These are phyloP conservation scores for Sebastiscus tertius DNA, from an alignment of 2,797 vertebrate genomes.

Conservation along the genomic window DNA sequence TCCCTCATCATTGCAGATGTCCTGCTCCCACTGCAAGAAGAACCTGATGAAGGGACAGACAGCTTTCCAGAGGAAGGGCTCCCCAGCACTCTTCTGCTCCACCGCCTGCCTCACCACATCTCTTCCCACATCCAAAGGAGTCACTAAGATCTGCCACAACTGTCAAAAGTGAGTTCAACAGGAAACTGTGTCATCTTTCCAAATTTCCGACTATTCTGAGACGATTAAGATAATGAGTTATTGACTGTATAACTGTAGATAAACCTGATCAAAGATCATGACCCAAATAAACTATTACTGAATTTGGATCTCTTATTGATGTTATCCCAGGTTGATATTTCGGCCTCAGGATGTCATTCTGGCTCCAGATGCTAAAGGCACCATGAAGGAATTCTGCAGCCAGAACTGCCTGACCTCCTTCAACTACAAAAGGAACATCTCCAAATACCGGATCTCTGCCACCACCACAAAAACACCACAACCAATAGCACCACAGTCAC, in stretches of 20 bases:
- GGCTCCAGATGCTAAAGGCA: slow-evolving; percentile 86
- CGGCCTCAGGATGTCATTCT: slow-evolving; percentile 92
- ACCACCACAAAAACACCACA: slow-evolving; percentile 49
- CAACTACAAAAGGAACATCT: slow-evolving; percentile 82
- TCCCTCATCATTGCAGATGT: slow-evolving; percentile 71
- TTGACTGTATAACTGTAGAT: background rate
- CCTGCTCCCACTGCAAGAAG: slow-evolving; percentile 94
- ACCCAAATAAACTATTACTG: background rate
- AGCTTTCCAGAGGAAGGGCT: slow-evolving; percentile 97
- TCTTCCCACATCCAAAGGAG: slow-evolving; percentile 11
- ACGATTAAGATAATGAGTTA: background rate
- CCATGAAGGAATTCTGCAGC: slow-evolving; percentile 94
- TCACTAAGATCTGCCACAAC: slow-evolving; percentile 88
- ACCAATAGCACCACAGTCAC: slow-evolving; percentile 48
- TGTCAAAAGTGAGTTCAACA: slow-evolving; percentile 89
- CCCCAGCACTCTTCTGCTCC: slow-evolving; percentile 95
- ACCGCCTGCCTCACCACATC: slow-evolving; percentile 89
- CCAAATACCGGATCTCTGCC: slow-evolving; percentile 80
- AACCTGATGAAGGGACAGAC: slow-evolving; percentile 95
- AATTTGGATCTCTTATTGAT: background rate
- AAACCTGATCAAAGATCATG: background rate
- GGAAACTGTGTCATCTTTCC: background rate
- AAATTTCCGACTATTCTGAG: background rate
- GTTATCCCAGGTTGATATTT: slow-evolving; percentile 84
- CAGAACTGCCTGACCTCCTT: slow-evolving; percentile 89